phyloP scores from a whole-genome alignment of 1,140 invertebrate species.

The Tetramorium alpestre region DNA sequence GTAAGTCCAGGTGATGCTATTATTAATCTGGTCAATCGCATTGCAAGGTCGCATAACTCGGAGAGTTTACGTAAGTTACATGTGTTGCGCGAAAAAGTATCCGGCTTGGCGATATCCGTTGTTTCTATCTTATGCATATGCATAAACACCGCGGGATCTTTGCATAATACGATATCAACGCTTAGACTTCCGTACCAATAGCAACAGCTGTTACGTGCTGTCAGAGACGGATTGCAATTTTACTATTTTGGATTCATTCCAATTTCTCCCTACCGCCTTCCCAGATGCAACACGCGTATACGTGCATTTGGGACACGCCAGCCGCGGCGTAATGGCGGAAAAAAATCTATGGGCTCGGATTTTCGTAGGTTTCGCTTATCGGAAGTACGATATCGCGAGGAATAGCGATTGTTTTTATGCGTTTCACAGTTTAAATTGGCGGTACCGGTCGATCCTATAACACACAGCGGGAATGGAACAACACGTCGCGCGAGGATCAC shows the following conservation, averaged over 20 bases:
- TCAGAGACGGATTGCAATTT: constrained; percentile 10
- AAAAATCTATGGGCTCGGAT: neutral
- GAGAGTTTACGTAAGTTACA: constrained; percentile 51
- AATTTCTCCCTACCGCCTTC: neutral
- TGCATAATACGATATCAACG: constrained; percentile 34
- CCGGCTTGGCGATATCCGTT: neutral
- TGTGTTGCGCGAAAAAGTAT: neutral
- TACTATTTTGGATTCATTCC: constrained; percentile 19
- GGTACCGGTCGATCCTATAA: neutral
- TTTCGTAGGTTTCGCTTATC: neutral
- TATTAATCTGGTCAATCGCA: constrained; percentile 19
- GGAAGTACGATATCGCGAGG: neutral
- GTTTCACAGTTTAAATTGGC: neutral
- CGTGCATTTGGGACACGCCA: neutral
- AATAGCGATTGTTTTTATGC: neutral
- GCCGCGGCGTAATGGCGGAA: neutral
- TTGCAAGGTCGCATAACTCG: constrained; percentile 14
- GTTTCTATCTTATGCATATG: constrained; percentile 27
- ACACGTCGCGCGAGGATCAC: neutral
- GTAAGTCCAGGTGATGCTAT: constrained; percentile 29
- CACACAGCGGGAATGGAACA: neutral
- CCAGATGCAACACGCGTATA: neutral
- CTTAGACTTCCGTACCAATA: neutral
- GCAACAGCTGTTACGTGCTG: constrained; percentile 14
- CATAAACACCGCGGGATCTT: neutral